Evolutionary conservation across 2,888 invertebrate species (phyloP).

Genomic region (Ectropis crepuscularia): DNA sequence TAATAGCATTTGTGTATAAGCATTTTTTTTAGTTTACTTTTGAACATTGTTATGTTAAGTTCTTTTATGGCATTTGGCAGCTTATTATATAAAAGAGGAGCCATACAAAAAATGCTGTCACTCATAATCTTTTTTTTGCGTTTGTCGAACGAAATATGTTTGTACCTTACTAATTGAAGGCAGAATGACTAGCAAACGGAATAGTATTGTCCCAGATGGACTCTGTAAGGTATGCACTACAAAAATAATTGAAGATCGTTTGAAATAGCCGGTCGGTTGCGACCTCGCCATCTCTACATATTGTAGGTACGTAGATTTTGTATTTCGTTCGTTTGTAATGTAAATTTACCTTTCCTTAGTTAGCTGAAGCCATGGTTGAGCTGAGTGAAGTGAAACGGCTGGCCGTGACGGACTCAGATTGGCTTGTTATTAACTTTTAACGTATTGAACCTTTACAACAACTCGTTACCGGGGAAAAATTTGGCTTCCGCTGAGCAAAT

Average conservation of each 20-base stretch:
- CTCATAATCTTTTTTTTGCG: too few species aligned
- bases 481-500: background rate
- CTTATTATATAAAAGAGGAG: too few species aligned
- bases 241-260: background rate
- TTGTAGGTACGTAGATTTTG: slow-evolving; percentile 56
- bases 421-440: slow-evolving; percentile 53
- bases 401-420: slow-evolving; percentile 43
- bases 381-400: slow-evolving; percentile 55
- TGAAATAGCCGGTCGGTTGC: slow-evolving; percentile 2
- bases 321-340: slow-evolving; percentile 71
- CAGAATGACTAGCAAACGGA: too few species aligned
- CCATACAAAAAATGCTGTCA: too few species aligned
- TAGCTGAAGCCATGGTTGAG: slow-evolving; percentile 46
- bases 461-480: slow-evolving; percentile 5
- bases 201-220: too few species aligned
- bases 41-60: too few species aligned
- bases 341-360: slow-evolving; percentile 71
- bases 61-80: too few species aligned
- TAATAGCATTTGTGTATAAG: too few species aligned
- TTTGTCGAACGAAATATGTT: too few species aligned
- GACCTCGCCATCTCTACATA: slow-evolving; percentile 14
- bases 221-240: background rate
- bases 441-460: slow-evolving; percentile 41
- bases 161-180: too few species aligned
- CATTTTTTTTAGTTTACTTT: too few species aligned